Conservation (phyloP, 2,113 vertebrate species). For the Mesocricetus auratus region DNA sequence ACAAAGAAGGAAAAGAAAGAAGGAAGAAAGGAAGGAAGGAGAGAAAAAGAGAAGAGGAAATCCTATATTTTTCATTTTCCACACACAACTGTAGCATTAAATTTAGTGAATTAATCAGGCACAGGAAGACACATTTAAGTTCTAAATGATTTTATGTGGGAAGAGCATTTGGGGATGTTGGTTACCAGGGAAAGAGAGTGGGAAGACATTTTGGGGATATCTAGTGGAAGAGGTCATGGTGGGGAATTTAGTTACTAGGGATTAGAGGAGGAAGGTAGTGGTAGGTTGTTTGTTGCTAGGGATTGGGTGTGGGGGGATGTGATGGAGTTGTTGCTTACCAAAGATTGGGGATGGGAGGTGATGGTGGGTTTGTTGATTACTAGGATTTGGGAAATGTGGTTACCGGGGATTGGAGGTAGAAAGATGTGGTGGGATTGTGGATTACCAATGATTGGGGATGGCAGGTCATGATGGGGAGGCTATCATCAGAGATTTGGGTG, state of each 20-base stretch:
- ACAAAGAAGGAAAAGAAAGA: no score
- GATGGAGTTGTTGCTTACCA: no score
- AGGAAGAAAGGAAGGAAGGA: neutral
- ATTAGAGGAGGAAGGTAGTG: no score
- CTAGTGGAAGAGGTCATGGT: neutral
- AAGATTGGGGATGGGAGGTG: no score
- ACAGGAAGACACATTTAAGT: neutral
- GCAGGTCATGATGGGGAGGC: neutral
- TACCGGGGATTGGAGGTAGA: neutral
- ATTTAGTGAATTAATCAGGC: neutral
- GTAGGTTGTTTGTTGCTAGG: no score
- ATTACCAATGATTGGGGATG: neutral
- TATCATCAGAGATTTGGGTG: neutral
- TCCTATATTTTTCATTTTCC: no score
- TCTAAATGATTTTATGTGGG: neutral
- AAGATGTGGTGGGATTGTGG: no score
- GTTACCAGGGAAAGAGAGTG: no score
- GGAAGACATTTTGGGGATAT: neutral
- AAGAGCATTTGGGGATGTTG: neutral
- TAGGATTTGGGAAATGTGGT: neutral
- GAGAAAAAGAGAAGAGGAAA: no score
- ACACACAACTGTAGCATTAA: neutral
- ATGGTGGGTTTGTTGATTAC: no score
- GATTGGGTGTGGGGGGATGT: no score
- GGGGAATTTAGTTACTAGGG: neutral